Evolutionary conservation across 2,113 vertebrate species (phyloP), one percentile per base, ranked within the genome.

Genomic region (Bolborhynchus lineola): DNA sequence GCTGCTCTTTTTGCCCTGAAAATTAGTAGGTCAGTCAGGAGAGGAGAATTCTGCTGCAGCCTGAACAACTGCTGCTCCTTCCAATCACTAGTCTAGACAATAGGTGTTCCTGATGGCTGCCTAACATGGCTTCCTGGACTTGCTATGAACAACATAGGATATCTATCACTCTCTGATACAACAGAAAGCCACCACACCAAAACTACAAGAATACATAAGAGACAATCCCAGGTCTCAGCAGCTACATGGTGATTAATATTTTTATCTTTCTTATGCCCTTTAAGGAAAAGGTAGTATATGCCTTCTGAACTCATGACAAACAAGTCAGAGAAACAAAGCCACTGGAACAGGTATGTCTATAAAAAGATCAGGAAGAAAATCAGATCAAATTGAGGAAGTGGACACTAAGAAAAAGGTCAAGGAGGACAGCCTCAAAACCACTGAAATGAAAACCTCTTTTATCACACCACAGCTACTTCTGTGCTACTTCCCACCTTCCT

Each of bases 131-230:
- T 55, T 75, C 53, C 4, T 3, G 49, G 25, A 33, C 28, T 35
- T 81, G 53, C 64, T 28, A 16, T 0, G 0, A 28, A 39, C 26
- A 42, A 28, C 0, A 0, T 4, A 53, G 23, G 6, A 64, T 41
- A 78, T 8, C 39, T 42, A n/a, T 2, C 23, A 16, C 50, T 65
- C 55, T 63, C 44, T 9, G 0, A 29, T 0, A 23, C 35, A 75
- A 16, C 62, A 26, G 17, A 11, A 76, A 60, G 7, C 20, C 69
- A 41, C 13, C 55, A 37, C 18, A 47, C 7, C 57, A 57, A 33
- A 89, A 76, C 4, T 47, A 47, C 78, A 78, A 60, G 6, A 23
- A 23, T 62, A 5, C 2, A 1, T 3, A 37, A 52, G 4, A 71
- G 21, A 47, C 28, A 82, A 44, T 23, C 29, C 44, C 64, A 50